Base-by-base conservation (phyloP, 2,113 vertebrate genomes). In the Ageneiosus marmoratus region DNA sequence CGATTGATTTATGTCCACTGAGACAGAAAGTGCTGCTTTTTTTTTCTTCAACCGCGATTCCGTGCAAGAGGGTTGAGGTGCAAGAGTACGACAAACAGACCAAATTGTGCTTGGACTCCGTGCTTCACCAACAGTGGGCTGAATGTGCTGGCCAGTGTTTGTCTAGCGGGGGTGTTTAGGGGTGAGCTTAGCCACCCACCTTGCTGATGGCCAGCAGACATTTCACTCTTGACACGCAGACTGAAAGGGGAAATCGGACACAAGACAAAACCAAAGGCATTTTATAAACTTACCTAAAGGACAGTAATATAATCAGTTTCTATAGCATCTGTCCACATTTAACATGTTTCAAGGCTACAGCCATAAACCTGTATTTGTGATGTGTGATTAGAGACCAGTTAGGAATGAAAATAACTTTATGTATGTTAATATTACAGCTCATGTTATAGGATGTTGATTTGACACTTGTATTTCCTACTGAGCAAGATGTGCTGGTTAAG, bases 171-270 rank as follows among this genome's bases (percentile, higher is more conserved):
- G 89, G 81, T 91, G 89, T 92, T 92, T 88, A 83, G 41, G 84
- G 79, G 83, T 89, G 87, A 89, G 88, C 85, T 89, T 91, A 93
- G 88, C 94, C 94, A 95, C 94, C 94, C 94, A 95, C 94, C 91
- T 91, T 86, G 92, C 86, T 84, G 83, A 88, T 88, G 84, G 85
- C 89, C 86, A 34, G 88, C 70, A 90, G 77, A 86, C 89, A 77
- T 89, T 88, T 89, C 72, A 88, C 77, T 85, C 87, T 79, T 89
- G 86, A 69, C 86, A 88, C 86, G 83, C 70, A 46, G 83, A 37
- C 79, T n/a, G 46, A 63, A 34, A 7, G 13, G 15, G 20, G 77
- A 8, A 44, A 70, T 22, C 0, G 20, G 37, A 56, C 34, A 65
- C 20, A 63, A 12, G 4, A 5, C n/a, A 27, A 77, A 76, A 86